Base-by-base conservation (phyloP, 1,140 invertebrate genomes). In the Zaprionus gabonicus region DNA sequence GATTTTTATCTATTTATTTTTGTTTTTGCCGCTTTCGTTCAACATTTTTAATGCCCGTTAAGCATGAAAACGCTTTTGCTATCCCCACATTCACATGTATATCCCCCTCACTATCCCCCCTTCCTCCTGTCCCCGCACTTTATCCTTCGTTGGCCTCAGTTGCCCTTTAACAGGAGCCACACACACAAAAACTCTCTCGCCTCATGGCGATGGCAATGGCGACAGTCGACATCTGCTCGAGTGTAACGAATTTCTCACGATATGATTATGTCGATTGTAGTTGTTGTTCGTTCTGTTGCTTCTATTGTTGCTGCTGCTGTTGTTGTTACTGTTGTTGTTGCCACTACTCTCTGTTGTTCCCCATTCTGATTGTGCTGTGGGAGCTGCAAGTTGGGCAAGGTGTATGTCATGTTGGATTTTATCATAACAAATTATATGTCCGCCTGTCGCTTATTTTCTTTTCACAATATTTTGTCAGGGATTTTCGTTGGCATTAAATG, bases 211-310 rank as follows among this genome's bases (percentile, higher is more conserved):
- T 46, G n/a, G 67, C 71, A 44, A 72, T 58, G 44, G 63, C 82
- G 78, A 78, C 79, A 74, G 62, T 59, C 56, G 56, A 80, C 91
- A 91, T 90, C 86, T 91, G 91, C 75, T 73, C 56, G 70, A 82
- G 83, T 81, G 77, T 79, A 91, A 92, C 81, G 87, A 92, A 92
- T 92, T 92, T 92, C 91, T 71, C 91, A 92, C 91, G 91, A 71
- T 82, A 87, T 92, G 91, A 92, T 92, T 92, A 92, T 91, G 83
- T 88, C 87, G 84, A 82, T 90, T 67, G 20, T 51, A 46, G 25
- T 55, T 71, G 25, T 55, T 71, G 59, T 23, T 56, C n/a, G 44
- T 71, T 15, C 31, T 63, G 36, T 67, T 73, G 38, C 55, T 82
- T 58, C 71, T 81, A 57, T 81, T 81, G 78, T 82, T 85, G 74